A percentile compares a stretch with the other conserved stretches of the same genome.
Evolutionary conservation across 2,797 vertebrate genomes (phyloP).

Genomic region (Manis javanica): DNA sequence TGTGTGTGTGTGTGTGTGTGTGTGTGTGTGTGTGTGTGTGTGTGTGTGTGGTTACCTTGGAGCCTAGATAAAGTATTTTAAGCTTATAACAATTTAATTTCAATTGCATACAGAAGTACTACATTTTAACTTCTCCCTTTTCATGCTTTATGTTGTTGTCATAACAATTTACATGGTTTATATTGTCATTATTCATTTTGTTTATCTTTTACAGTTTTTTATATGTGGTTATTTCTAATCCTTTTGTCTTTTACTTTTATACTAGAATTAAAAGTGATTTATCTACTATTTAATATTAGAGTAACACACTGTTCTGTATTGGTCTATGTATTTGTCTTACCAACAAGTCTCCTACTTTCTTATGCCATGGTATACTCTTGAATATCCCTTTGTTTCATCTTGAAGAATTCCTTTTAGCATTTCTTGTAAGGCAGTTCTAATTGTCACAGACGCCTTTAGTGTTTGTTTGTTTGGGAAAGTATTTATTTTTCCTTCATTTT

Average conservation of each 20-base stretch:
- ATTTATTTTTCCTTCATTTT: not conserved
- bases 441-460: too few species aligned
- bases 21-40: not conserved
- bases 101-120: not conserved
- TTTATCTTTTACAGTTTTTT: not conserved
- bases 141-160: not conserved
- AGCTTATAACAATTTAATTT: not conserved
- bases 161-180: too few species aligned
- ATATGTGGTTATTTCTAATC: not conserved
- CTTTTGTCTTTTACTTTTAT: not conserved
- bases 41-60: not conserved
- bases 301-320: not conserved
- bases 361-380: not conserved
- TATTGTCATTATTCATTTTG: not conserved
- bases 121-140: not conserved
- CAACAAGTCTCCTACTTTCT: not conserved
- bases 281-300: too few species aligned
- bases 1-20: not conserved
- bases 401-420: not conserved
- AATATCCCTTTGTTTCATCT: not conserved
- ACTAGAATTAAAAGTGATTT: not conserved
- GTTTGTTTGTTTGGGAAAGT: not conserved
- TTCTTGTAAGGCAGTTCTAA: not conserved
- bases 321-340: not conserved
- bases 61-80: too few species aligned